Conservation (phyloP, 2,113 vertebrate species). For the Rallus limicola region DNA sequence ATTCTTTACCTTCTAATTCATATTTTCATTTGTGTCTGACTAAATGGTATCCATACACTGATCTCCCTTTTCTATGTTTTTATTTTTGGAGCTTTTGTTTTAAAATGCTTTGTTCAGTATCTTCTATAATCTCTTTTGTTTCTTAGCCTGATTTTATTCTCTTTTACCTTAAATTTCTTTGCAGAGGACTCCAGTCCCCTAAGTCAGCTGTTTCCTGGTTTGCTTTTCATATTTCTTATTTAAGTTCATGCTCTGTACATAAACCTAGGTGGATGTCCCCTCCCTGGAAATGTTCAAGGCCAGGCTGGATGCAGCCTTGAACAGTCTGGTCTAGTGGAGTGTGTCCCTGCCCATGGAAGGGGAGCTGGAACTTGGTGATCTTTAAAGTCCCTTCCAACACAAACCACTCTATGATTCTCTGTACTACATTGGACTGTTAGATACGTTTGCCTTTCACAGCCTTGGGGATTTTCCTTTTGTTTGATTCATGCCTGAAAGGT, state of each 20-base stretch:
- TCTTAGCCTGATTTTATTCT: conserved; percentile 16
- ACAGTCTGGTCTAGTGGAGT: too few relatives aligned
- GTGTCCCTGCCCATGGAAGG: too few relatives aligned
- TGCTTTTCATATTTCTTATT: background rate
- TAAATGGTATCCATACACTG: background rate
- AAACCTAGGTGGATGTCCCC: too few relatives aligned
- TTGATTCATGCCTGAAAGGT: background rate
- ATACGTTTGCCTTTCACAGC: background rate
- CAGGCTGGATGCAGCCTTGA: too few relatives aligned
- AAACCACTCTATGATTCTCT: too few relatives aligned
- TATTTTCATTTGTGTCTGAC: background rate
- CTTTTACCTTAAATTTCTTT: background rate
- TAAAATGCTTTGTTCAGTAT: background rate
- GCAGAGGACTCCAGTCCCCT: background rate
- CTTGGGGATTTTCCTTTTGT: background rate
- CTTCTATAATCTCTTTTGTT: conserved; percentile 7
- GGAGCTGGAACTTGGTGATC: too few relatives aligned
- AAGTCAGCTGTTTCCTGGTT: background rate
- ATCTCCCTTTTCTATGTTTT: background rate
- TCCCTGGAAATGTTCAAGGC: too few relatives aligned
- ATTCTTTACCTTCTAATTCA: background rate
- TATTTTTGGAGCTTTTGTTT: background rate
- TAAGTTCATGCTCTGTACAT: background rate
- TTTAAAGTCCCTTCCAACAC: too few relatives aligned
- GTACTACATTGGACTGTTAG: background rate